Conservation (phyloP, 2,797 vertebrate species). For the Chloroceryle inda region DNA sequence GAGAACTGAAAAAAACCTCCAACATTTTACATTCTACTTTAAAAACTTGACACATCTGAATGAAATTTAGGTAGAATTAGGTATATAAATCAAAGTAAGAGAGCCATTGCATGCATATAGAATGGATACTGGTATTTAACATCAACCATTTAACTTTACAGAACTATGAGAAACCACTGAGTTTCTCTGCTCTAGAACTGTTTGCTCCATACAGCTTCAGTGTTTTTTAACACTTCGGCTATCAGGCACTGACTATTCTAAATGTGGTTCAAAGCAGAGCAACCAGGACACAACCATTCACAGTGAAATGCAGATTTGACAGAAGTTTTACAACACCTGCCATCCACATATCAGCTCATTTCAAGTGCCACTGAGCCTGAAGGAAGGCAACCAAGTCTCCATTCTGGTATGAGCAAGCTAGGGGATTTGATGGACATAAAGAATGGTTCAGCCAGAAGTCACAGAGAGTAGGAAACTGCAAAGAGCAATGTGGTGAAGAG, state of each 20-base stretch:
- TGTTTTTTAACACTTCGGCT: neutral
- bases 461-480: neutral
- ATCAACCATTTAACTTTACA: neutral
- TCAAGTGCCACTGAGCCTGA: neutral
- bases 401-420: neutral
- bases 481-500: neutral
- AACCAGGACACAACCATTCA: neutral
- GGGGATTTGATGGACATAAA: neutral
- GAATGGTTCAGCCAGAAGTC: neutral
- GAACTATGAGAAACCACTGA: neutral
- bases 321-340: neutral
- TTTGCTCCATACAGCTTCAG: neutral
- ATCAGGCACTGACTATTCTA: neutral
- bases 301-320: neutral
- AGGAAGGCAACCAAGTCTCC: fast-evolving
- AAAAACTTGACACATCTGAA: neutral
- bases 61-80: neutral
- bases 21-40: neutral
- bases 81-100: neutral
- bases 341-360: neutral
- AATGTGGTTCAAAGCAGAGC: neutral
- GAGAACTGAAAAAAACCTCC: neutral
- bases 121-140: neutral
- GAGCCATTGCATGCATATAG: neutral
- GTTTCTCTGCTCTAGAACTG: neutral